These are phyloP conservation scores for Plebejus anna DNA, from an alignment of 2,888 invertebrate species.

Conservation along the genomic window DNA sequence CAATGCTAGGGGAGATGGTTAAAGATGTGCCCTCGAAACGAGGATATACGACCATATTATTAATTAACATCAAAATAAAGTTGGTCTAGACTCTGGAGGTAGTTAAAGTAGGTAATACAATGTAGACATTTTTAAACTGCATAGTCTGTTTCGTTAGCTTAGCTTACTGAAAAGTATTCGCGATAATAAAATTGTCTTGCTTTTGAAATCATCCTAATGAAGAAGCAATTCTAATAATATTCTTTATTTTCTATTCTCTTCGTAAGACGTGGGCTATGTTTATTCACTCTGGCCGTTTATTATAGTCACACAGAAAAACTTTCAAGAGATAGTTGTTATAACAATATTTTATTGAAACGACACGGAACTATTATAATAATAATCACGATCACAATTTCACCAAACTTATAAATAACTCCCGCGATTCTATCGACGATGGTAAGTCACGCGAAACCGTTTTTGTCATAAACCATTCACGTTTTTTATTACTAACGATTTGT, in stretches of 20 bases:
- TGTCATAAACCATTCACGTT: conserved; percentile 16
- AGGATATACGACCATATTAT: no score
- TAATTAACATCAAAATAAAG: not conserved
- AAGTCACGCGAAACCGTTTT: conserved; percentile 27
- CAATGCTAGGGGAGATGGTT: no score
- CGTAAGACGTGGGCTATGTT: not conserved
- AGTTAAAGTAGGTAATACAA: not conserved
- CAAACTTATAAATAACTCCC: conserved; percentile 25
- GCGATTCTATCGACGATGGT: conserved; percentile 21
- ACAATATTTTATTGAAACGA: conserved; percentile 5
- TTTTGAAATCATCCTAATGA: no score
- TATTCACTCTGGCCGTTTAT: not conserved
- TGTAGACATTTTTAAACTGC: no score
- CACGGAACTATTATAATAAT: not conserved
- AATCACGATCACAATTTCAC: conserved; percentile 9
- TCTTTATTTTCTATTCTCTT: no score
- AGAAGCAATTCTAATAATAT: no score
- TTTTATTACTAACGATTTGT: not conserved
- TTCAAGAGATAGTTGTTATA: not conserved
- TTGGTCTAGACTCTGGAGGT: not conserved
- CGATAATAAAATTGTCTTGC: no score
- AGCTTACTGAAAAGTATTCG: no score
- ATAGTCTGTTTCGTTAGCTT: no score
- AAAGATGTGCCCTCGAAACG: no score
- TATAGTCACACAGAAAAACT: not conserved